phyloP scores from a whole-genome alignment of 2,113 vertebrate genomes.

The Pipa parva region DNA sequence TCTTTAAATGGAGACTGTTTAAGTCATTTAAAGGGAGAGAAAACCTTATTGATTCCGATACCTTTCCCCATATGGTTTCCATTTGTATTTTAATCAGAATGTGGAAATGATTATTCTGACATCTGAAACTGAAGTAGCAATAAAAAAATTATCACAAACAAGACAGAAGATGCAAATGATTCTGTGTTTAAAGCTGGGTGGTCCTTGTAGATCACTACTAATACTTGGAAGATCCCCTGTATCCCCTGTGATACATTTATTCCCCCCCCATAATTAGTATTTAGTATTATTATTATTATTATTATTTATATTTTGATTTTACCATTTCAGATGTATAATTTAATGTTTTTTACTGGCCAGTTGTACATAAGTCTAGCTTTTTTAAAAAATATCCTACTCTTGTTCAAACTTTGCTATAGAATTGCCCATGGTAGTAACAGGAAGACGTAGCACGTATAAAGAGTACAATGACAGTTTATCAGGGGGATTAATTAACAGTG shows the following conservation, averaged over 20 bases:
- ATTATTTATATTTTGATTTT: conserved; percentile 49
- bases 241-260: too few relatives aligned
- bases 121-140: conserved; percentile 84
- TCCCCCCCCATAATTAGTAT: too few relatives aligned
- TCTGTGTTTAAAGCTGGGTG: conserved; percentile 81
- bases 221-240: conserved; percentile 59
- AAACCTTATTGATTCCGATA: conserved; percentile 47
- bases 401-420: too few relatives aligned
- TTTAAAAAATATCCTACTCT: too few relatives aligned
- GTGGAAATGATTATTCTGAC: conserved; percentile 84
- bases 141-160: conserved; percentile 85
- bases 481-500: too few relatives aligned
- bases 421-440: too few relatives aligned
- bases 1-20: conserved; percentile 39
- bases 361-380: too few relatives aligned
- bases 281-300: conserved; percentile 45
- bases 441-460: too few relatives aligned
- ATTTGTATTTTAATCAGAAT: conserved; percentile 80
- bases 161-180: conserved; percentile 89
- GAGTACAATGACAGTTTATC: too few relatives aligned
- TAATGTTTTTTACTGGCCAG: too few relatives aligned
- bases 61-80: conserved; percentile 79
- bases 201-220: conserved; percentile 64
- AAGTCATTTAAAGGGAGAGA: conserved; percentile 46
- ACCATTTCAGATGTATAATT: too few relatives aligned